Percentiles rank a stretch among this genome's conserved stretches.
Conservation (phyloP, 2,888 invertebrate genomes). For the Embidobia sp. region DNA sequence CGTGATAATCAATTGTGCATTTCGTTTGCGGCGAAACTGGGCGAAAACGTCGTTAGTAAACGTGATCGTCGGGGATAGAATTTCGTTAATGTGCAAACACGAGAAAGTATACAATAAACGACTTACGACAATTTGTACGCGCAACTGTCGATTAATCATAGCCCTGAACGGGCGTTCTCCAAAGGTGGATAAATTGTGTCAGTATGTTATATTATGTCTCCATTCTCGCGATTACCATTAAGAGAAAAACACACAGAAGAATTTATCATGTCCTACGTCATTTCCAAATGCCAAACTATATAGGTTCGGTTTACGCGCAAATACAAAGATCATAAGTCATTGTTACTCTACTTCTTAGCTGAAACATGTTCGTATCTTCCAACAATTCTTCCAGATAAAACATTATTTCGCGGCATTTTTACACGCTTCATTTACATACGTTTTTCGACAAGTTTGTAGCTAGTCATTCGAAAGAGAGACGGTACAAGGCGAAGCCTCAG, state of each 20-base stretch:
- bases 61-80: conserved; percentile 7
- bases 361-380: conserved; percentile 37
- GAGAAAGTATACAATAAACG: conserved; percentile 34
- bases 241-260: no score
- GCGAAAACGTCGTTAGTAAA: conserved; percentile 15
- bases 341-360: conserved; percentile 19
- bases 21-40: conserved; percentile 3
- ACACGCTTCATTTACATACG: conserved; percentile 22
- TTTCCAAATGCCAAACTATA: conserved; percentile 43
- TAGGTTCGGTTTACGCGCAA: conserved; percentile 13
- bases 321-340: conserved; percentile 13
- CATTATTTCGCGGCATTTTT: conserved; percentile 13
- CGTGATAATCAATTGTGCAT: conserved; percentile 19
- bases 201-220: no score
- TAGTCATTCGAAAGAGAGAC: conserved; percentile 36
- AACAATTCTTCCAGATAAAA: conserved; percentile 16
- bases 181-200: no score
- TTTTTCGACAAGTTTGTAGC: conserved; percentile 26
- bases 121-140: conserved; percentile 15
- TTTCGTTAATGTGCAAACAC: conserved; percentile 16
- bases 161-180: no score
- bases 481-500: not conserved
- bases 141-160: conserved; percentile 13
- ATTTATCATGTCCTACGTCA: no score
- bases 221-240: no score